A percentile compares a stretch with the other conserved stretches of the same genome.
phyloP scores from a whole-genome alignment of 1,140 invertebrate genomes.

The Drosophila subobscura region DNA sequence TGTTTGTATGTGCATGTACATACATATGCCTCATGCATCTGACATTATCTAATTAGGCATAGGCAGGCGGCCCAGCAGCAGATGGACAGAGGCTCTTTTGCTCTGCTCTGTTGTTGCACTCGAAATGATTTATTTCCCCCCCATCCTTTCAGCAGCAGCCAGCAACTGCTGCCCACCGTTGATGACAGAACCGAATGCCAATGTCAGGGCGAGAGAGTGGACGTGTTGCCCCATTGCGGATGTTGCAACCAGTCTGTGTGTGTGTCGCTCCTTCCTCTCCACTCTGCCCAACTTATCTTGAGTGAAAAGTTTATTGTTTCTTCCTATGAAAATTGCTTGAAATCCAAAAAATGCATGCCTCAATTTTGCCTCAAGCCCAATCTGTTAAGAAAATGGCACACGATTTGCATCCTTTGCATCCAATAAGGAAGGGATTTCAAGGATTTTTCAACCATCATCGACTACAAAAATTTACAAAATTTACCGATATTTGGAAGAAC shows the following conservation, averaged over 20 bases:
- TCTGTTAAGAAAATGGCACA: background rate
- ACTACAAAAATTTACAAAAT: too few species aligned
- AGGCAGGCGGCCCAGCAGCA: slow-evolving; percentile 3
- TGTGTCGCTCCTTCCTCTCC: background rate
- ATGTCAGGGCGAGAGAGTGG: slow-evolving; percentile 49
- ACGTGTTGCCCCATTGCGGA: background rate
- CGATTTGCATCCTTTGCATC: background rate
- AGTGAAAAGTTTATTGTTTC: too few species aligned
- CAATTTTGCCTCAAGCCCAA: too few species aligned
- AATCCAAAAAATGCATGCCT: too few species aligned
- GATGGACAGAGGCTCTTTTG: background rate
- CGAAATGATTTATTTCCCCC: slow-evolving; percentile 66
- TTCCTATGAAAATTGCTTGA: too few species aligned
- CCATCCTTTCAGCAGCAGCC: background rate
- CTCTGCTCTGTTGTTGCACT: slow-evolving; percentile 27
- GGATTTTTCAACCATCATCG: too few species aligned
- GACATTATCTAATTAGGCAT: slow-evolving; percentile 80
- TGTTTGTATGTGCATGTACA: slow-evolving; percentile 12
- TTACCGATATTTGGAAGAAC: too few species aligned
- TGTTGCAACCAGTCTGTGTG: background rate
- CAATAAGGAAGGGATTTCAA: too few species aligned
- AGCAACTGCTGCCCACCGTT: background rate
- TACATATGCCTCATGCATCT: slow-evolving; percentile 46
- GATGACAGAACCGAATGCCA: slow-evolving; percentile 62
- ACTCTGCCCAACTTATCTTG: too few species aligned